These are phyloP conservation scores for Corella eumyota DNA, from an alignment of 23 tunicate species.

Conservation along the genomic window DNA sequence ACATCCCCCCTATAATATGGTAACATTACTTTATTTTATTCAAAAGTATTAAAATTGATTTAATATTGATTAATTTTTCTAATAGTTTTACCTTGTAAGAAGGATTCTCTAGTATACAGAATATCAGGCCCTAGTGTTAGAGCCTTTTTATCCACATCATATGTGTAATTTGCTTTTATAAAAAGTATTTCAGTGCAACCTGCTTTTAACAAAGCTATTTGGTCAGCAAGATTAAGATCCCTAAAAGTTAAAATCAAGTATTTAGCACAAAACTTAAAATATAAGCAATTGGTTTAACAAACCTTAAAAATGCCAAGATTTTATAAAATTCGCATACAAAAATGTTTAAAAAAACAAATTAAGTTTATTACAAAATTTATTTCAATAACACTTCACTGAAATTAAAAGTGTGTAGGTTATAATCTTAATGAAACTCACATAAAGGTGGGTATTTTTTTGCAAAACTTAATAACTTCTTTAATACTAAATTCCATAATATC, in stretches of 20 bases:
- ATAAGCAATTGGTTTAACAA: too few species aligned
- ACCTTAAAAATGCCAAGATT: too few species aligned
- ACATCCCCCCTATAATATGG: constrained; percentile 98
- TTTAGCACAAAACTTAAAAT: too few species aligned
- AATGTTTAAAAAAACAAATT: too few species aligned
- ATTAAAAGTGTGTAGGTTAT: too few species aligned
- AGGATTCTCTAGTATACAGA: constrained; percentile 82
- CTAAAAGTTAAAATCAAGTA: constrained; percentile 17
- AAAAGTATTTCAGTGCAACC: constrained; percentile 90
- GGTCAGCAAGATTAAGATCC: constrained; percentile 57
- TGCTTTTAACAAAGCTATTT: constrained; percentile 71
- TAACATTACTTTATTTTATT: too few species aligned
- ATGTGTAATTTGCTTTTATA: constrained; percentile 92
- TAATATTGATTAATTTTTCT: too few species aligned
- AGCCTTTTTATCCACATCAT: constrained; percentile 61
- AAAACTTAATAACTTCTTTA: constrained; percentile 80
- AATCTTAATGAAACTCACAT: too few species aligned
- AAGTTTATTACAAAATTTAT: too few species aligned
- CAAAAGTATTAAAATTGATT: too few species aligned
- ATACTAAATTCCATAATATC: constrained; percentile 93
- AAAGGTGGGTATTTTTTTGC: constrained; percentile 68
- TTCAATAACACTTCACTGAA: too few species aligned
- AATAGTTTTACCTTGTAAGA: constrained; percentile 70
- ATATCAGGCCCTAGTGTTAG: constrained; percentile 81
- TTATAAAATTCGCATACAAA: too few species aligned